Percentiles rank a stretch among this genome's conserved stretches.
phyloP scores from a whole-genome alignment of 1,140 invertebrate genomes.

The Mactra quadrangularis region DNA sequence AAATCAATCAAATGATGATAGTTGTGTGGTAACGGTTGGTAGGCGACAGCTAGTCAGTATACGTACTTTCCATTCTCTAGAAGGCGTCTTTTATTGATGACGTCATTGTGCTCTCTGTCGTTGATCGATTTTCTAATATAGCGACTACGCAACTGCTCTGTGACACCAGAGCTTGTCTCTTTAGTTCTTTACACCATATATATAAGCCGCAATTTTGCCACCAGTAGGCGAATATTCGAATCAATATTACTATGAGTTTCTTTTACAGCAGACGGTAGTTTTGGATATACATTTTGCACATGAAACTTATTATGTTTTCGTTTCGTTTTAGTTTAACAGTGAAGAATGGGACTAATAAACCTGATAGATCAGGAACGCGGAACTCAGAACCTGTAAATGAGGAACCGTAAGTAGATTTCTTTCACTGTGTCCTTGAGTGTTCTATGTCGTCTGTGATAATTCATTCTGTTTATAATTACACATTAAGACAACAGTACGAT shows the following conservation, averaged over 20 bases:
- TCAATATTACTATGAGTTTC: slow-evolving; percentile 15
- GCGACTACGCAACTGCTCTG: neutral
- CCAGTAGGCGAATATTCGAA: neutral
- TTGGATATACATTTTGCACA: neutral
- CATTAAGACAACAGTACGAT: too few relatives aligned
- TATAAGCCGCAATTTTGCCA: slow-evolving; percentile 25
- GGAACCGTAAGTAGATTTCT: slow-evolving; percentile 52
- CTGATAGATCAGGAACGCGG: slow-evolving; percentile 47
- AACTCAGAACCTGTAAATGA: slow-evolving; percentile 50
- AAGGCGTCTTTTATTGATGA: slow-evolving; percentile 6
- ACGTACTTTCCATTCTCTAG: neutral
- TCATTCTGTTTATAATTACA: too few relatives aligned
- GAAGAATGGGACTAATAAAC: slow-evolving; percentile 36
- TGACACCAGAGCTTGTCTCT: neutral
- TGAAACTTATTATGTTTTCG: slow-evolving; percentile 40
- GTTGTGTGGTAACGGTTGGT: too few relatives aligned
- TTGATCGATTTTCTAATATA: slow-evolving; percentile 51
- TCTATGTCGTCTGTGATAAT: too few relatives aligned
- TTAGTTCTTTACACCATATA: neutral
- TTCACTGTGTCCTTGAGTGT: too few relatives aligned
- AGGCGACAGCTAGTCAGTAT: slow-evolving; percentile 6
- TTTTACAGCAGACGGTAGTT: neutral
- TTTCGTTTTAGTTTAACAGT: slow-evolving; percentile 63
- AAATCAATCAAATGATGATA: too few relatives aligned
- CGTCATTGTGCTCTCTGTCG: slow-evolving; percentile 17